A percentile compares a stretch with the other conserved stretches of the same genome.
Evolutionary conservation across 2,797 vertebrate species (phyloP).

Genomic region (Macropus fuliginosus): DNA sequence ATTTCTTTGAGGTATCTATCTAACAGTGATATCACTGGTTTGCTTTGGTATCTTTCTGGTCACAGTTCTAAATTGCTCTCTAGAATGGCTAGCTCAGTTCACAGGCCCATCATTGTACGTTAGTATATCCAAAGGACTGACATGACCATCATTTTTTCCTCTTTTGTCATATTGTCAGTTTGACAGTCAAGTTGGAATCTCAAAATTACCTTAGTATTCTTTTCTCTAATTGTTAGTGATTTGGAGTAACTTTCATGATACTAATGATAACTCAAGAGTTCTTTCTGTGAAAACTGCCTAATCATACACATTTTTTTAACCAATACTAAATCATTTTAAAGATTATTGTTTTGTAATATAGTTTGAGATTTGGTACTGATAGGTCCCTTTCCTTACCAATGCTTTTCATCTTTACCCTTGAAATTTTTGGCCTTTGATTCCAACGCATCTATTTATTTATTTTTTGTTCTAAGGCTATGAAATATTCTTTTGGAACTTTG

Average conservation of each 20-base stretch:
- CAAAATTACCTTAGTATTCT: background rate
- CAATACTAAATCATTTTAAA: background rate
- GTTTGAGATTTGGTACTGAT: background rate
- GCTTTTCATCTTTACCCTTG: background rate
- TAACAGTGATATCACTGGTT: background rate
- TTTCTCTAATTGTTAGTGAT: background rate
- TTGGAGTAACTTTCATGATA: background rate
- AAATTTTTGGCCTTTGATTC: background rate
- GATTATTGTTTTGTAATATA: background rate
- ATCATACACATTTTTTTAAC: background rate
- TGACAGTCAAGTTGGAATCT: background rate
- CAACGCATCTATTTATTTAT: no score
- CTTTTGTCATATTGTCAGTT: background rate
- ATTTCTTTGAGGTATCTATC: background rate
- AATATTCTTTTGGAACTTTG: background rate
- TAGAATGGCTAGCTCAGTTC: background rate
- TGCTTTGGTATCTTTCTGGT: background rate
- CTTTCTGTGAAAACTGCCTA: background rate
- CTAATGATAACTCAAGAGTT: background rate
- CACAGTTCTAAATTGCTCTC: background rate
- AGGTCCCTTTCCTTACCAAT: background rate
- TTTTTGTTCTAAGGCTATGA: background rate
- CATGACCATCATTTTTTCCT: no score
- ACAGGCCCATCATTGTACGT: background rate
- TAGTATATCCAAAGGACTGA: background rate